phyloP scores from a whole-genome alignment of 2,888 invertebrate species.

The Tridacna crocea region DNA sequence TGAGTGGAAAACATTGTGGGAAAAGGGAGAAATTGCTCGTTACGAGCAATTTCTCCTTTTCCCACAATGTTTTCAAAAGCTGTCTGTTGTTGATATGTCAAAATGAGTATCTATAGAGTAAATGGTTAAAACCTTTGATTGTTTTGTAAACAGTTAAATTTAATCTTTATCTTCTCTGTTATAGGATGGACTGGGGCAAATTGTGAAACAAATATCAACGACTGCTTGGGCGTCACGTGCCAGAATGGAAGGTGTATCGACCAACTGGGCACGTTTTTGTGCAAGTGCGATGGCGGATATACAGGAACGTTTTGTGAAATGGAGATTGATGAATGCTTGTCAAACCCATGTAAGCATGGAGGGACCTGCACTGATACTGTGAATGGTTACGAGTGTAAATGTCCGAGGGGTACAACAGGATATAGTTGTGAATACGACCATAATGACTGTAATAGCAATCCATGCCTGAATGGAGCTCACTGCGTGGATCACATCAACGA shows the following conservation, averaged over 20 bases:
- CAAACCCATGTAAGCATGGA: slow-evolving; percentile 97
- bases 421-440: slow-evolving; percentile 91
- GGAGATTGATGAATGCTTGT: slow-evolving; percentile 92
- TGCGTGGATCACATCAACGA: slow-evolving; percentile 94
- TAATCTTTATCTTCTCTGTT: background rate
- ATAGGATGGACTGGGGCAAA: slow-evolving; percentile 94
- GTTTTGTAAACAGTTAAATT: too few species aligned
- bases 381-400: slow-evolving; percentile 83
- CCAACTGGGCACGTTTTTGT: slow-evolving; percentile 93
- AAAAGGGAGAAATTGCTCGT: too few species aligned
- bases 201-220: slow-evolving; percentile 98
- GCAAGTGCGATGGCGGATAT: slow-evolving; percentile 94
- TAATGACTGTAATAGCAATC: slow-evolving; percentile 96
- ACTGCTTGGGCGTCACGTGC: slow-evolving; percentile 88
- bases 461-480: slow-evolving; percentile 95
- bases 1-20: too few species aligned
- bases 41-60: too few species aligned
- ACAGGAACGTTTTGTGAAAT: slow-evolving; percentile 95
- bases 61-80: too few species aligned
- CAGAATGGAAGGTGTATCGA: slow-evolving; percentile 96
- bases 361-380: slow-evolving; percentile 97
- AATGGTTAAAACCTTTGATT: too few species aligned
- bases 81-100: too few species aligned
- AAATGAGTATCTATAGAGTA: too few species aligned
- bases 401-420: slow-evolving; percentile 75